Evolutionary conservation across 1,140 invertebrate species (phyloP), one percentile per base, ranked within the genome.

Genomic region (Teleogryllus occipitalis): DNA sequence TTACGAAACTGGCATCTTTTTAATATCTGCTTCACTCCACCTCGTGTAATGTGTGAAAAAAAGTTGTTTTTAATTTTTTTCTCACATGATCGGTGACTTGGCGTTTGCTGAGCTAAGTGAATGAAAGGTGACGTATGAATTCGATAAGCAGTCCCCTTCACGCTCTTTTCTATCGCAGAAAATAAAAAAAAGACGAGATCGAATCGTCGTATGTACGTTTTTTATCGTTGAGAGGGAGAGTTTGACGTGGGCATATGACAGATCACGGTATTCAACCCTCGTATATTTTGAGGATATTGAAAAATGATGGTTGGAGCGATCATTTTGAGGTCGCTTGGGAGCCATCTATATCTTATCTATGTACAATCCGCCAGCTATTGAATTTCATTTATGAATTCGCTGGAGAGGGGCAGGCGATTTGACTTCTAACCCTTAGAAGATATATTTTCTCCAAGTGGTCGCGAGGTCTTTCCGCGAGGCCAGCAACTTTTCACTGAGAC

Each of bases 161-260:
- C 54, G 10, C 54, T 65, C 54, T 65, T 65, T 65, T 65, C 54
- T 65, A 65, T 65, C 10, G 54, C 54, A 14, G 54, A 65, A 65
- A 65, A 65, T 14, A 65, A 65, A 65, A 65, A 65, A 65, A 14
- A 14, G 54, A 65, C 10, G 54, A 65, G 54, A 65, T 65, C 54
- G 54, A 65, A 65, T 65, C 54, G 54, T 65, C 10, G 54, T 65
- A 65, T 65, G 54, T 39, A 39, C 54, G 10, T 77, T 77, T 77
- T 46, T 77, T 77, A 48, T 21, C 76, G 18, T 14, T 15, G 15
- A 21, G 39, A 47, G n/a, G 22, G 76, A 77, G 76, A 48, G 48
- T n/a, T 47, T 77, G 76, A 77, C 76, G 48, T 77, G 47, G 46
- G 12, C 47, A 21, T 48, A 77, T 77, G 76, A 77, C 76, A 77